Percentiles rank a stretch among this genome's conserved stretches.
Evolutionary conservation across 2,113 vertebrate genomes (phyloP).

Genomic region (Axis porcinus): DNA sequence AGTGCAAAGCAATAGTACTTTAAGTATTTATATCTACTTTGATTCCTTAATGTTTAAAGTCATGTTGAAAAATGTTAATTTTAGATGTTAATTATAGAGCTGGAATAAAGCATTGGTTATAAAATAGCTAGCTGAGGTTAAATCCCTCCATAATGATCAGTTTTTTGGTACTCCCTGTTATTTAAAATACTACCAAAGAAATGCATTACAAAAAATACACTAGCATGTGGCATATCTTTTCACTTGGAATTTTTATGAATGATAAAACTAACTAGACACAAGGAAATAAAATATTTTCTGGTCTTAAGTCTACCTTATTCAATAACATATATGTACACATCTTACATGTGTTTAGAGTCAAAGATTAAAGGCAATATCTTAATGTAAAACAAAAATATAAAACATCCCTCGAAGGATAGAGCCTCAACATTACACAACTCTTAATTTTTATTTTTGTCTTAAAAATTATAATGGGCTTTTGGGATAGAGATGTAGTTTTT

Average conservation of each 20-base stretch:
- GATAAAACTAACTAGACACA: conserved; percentile 53
- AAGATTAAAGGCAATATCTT: background rate
- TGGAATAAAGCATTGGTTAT: conserved; percentile 79
- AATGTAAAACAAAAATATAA: background rate
- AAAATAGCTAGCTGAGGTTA: conserved; percentile 80
- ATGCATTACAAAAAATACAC: conserved; percentile 46
- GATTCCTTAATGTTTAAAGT: conserved; percentile 77
- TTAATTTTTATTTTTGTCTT: conserved; percentile 25
- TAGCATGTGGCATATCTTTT: conserved; percentile 65
- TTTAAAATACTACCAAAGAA: conserved; percentile 79
- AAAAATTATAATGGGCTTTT: background rate
- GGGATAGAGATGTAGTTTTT: background rate
- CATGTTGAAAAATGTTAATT: conserved; percentile 87
- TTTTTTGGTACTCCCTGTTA: conserved; percentile 76
- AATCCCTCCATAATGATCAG: conserved; percentile 81
- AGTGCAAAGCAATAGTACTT: conserved; percentile 77
- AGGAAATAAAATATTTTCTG: conserved; percentile 52
- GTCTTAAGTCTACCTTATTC: conserved; percentile 17
- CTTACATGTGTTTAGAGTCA: conserved; percentile 8
- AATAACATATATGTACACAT: background rate
- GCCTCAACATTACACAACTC: background rate
- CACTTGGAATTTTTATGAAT: conserved; percentile 35
- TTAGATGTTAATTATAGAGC: conserved; percentile 91
- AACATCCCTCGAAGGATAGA: background rate
- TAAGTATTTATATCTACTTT: conserved; percentile 73